Evolutionary conservation across 2,113 vertebrate genomes (phyloP).

Genomic region (Pollimyrus isidori): DNA sequence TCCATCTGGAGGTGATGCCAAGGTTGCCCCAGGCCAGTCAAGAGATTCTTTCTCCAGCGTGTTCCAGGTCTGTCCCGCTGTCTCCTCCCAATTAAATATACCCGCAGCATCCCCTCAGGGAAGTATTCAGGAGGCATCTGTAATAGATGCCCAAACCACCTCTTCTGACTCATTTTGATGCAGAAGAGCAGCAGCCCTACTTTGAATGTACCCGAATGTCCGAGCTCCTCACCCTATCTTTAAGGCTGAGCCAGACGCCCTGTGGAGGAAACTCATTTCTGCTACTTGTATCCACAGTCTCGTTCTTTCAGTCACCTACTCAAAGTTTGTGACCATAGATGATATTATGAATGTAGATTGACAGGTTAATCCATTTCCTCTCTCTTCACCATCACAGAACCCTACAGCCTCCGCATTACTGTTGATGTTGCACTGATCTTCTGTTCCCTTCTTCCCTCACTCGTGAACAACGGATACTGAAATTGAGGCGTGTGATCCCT

Average conservation of each 20-base stretch:
- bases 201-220: neutral
- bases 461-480: too few species aligned
- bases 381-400: too few species aligned
- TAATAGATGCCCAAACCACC: neutral
- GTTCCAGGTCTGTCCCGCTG: neutral
- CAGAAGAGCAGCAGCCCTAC: neutral
- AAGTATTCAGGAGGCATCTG: neutral
- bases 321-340: neutral
- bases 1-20: neutral
- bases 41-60: neutral
- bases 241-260: neutral
- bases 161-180: neutral
- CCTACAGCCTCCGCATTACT: too few species aligned
- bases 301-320: neutral
- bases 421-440: too few species aligned
- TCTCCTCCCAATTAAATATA: neutral
- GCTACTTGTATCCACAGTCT: neutral
- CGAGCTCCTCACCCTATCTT: neutral
- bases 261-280: neutral
- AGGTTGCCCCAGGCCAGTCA: neutral
- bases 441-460: too few species aligned
- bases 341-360: neutral
- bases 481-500: too few species aligned
- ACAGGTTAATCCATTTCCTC: too few species aligned
- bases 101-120: neutral